Base-by-base conservation (phyloP, 2,888 invertebrate genomes). In the Drosophila suboccidentalis region DNA sequence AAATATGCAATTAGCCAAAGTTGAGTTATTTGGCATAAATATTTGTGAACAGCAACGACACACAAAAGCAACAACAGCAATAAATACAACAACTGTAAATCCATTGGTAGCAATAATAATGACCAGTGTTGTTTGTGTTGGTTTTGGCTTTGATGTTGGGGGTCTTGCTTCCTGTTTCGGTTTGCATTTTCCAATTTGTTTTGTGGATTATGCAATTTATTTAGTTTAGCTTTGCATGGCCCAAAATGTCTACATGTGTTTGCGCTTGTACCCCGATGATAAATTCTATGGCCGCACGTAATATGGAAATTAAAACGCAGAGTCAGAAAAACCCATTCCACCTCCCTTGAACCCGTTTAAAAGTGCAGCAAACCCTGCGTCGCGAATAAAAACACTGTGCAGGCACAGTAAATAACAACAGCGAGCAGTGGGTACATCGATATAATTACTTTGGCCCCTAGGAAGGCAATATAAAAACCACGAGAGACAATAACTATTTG, bases 1-100 rank as follows among this genome's bases (percentile, higher is more conserved):
- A 82, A 87, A 87, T 84, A 86, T 87, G 86, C 82, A 90, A 89
- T 90, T 89, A 89, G 78, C 75, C 80, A 82, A 80, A 85, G 81
- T 79, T 82, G 76, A 83, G 80, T 82, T 81, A 85, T 78, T 82
- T 84, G 77, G 76, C 73, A 80, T 78, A 81, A 88, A 88, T 88
- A 87, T 88, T 85, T 87, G 80, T 79, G 75, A 74, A 76, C 77
- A 70, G 65, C 54, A 73, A 59, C 80, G 49, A 71, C 58, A 71
- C 65, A 51, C 46, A 63, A 47, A 15, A 75, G 38, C 43, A 60
- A 41, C 43, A 60, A 29, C 59, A 73, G 26, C 44, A 65, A 26
- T 26, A 6, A 29, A 8, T 2, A 8, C 50, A 58, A 26, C 49
- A 51, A 51, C 59, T 49, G 64, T 38, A 50, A 58, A 73, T 73